Evolutionary conservation across 2,888 invertebrate genomes (phyloP).

Genomic region (Mythimna vitellina): DNA sequence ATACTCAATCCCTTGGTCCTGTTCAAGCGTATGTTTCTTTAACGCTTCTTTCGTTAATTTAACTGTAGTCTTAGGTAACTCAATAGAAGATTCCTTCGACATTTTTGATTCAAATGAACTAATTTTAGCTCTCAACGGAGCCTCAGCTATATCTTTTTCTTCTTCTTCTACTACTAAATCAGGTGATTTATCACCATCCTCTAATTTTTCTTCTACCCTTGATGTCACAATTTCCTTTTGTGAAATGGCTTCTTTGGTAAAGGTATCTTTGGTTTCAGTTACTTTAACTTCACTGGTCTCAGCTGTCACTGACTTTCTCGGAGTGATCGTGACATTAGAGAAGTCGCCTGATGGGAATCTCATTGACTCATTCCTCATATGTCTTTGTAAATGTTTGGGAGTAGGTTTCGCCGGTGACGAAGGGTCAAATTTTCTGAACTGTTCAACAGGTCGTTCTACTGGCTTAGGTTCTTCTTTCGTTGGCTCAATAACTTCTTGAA

Average conservation of each 20-base stretch:
- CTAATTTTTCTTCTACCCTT: slow-evolving; percentile 90
- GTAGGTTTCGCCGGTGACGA: slow-evolving; percentile 88
- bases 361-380: slow-evolving; percentile 90
- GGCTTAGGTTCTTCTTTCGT: slow-evolving; percentile 80
- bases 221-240: slow-evolving; percentile 87
- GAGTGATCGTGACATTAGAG: slow-evolving; percentile 87
- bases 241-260: slow-evolving; percentile 82
- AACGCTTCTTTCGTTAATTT: slow-evolving; percentile 89
- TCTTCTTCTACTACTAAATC: slow-evolving; percentile 84
- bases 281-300: slow-evolving; percentile 85
- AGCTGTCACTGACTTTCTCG: slow-evolving; percentile 83
- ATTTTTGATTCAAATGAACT: slow-evolving; percentile 88
- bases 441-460: slow-evolving; percentile 80
- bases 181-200: slow-evolving; percentile 85
- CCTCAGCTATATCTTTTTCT: slow-evolving; percentile 88
- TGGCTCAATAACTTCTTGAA: slow-evolving; percentile 69
- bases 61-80: slow-evolving; percentile 82
- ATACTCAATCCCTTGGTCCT: slow-evolving; percentile 87
- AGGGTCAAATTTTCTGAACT: slow-evolving; percentile 86
- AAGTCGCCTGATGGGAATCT: slow-evolving; percentile 89
- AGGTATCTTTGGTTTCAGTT: slow-evolving; percentile 78
- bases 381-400: slow-evolving; percentile 88
- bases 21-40: slow-evolving; percentile 87
- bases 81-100: slow-evolving; percentile 82
- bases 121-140: slow-evolving; percentile 85